Evolutionary conservation across 2,888 invertebrate genomes (phyloP), one percentile per base, ranked within the genome.

Genomic region (Asteroscopus sphinx): DNA sequence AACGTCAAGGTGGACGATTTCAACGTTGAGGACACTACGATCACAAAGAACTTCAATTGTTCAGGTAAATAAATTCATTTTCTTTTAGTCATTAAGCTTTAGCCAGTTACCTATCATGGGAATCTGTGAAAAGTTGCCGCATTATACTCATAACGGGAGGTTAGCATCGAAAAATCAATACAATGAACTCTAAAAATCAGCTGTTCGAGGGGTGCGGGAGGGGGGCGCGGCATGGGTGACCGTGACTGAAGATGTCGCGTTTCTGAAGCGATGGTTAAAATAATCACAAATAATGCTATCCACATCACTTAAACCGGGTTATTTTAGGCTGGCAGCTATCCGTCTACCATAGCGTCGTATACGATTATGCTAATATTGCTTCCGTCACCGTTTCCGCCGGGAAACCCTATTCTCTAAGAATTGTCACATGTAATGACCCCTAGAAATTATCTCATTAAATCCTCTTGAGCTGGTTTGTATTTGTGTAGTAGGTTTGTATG

Each of bases 21-120:
- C 83, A 89, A 90, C 84, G 80, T 84, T 82, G 90, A 93, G 83
- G 93, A 94, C 84, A 88, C 86, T 77, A 87, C 89, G 85, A 92
- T 92, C 92, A 94, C 95, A 94, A 95, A 96, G 95, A 95, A 95
- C 90, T 91, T 93, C 89, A 91, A 92, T 89, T 96, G 96, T 94
- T 95, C 95, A 95, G 96, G 96, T 96, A 95, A 89, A 83, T 77
- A 71, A 36, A 73, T 76, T 77, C 58, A 72, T 64, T 82, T 78
- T 66, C 67, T 77, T 73, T 64, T 74, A 70, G 59, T 58, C 55
- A 69, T 68, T 67, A 57, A 62, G 59, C 64, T 73, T 37, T 76
- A 73, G 49, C 57, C 30, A 51, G 33, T 48, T 70, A 65, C 15
- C 30, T 51, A 9, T 46, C 49, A 57, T 40, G 26, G 12, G 59